A percentile compares a stretch with the other conserved stretches of the same genome.
phyloP scores from a whole-genome alignment of 1,140 invertebrate species.

The Cydia pomonella region DNA sequence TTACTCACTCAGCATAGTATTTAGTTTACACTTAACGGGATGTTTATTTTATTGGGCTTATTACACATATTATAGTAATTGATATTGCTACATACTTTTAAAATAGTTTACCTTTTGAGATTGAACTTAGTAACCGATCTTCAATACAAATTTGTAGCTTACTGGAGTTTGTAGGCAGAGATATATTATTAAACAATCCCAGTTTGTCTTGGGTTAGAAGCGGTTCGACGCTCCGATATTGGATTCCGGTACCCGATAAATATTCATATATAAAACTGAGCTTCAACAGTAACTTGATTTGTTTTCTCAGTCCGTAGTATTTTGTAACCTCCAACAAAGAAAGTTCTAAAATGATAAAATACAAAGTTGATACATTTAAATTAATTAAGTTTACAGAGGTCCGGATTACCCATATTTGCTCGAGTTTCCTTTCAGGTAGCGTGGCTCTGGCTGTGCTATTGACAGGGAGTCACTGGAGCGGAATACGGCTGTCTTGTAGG shows the following conservation, averaged over 20 bases:
- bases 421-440: conserved; percentile 4
- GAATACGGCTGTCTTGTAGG: conserved; percentile 29
- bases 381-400: not conserved
- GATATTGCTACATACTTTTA: not conserved
- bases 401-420: conserved; percentile 2
- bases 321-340: too few relatives aligned
- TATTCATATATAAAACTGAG: not conserved
- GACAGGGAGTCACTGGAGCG: conserved; percentile 38
- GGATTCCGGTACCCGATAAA: not conserved
- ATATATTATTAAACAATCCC: not conserved
- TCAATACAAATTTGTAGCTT: not conserved
- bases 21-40: conserved; percentile 5
- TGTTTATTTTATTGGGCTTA: conserved; percentile 1
- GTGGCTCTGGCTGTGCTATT: conserved; percentile 37
- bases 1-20: not conserved
- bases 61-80: not conserved
- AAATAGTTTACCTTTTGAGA: not conserved
- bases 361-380: too few relatives aligned
- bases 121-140: not conserved
- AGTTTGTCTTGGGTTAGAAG: not conserved
- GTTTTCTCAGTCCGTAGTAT: not conserved
- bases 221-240: not conserved
- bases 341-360: too few relatives aligned
- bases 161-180: not conserved
- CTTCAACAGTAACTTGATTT: not conserved